Conservation (phyloP, 2,113 vertebrate genomes). For the Cyanoderma ruficeps region DNA sequence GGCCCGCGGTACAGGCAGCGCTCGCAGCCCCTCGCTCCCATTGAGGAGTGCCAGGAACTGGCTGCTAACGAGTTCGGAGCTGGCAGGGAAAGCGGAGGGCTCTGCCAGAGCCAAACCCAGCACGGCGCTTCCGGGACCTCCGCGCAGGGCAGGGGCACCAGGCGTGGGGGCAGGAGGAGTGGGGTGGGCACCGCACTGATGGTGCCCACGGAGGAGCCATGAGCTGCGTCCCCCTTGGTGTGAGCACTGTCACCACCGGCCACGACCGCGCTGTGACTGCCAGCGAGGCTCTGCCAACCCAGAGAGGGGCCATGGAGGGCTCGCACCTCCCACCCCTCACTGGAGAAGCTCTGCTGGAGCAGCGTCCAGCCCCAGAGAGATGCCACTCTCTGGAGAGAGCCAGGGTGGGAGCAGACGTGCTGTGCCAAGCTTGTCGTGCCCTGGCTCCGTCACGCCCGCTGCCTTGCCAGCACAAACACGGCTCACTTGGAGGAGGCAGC, state of each 20-base stretch:
- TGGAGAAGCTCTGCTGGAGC: neutral
- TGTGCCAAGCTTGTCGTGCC: neutral
- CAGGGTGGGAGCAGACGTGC: accelerated
- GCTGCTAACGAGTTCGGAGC: neutral
- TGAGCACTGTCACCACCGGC: accelerated
- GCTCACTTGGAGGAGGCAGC: neutral
- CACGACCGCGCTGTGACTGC: accelerated
- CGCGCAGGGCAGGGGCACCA: accelerated
- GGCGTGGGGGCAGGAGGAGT: neutral
- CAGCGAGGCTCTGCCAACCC: neutral
- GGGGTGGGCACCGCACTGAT: neutral
- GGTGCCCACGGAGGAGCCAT: accelerated
- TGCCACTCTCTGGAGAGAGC: neutral
- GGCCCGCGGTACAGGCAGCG: neutral
- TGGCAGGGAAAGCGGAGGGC: neutral
- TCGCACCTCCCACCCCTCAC: neutral
- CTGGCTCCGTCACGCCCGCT: neutral
- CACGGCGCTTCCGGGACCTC: neutral
- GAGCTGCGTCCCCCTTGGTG: neutral
- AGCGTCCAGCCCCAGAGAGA: neutral
- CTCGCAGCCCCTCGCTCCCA: neutral
- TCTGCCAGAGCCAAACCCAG: neutral
- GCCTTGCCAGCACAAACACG: neutral
- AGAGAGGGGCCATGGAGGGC: accelerated
- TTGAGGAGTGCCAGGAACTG: neutral